Evolutionary conservation across 2,113 vertebrate genomes (phyloP).

Genomic region (Petromus typicus): DNA sequence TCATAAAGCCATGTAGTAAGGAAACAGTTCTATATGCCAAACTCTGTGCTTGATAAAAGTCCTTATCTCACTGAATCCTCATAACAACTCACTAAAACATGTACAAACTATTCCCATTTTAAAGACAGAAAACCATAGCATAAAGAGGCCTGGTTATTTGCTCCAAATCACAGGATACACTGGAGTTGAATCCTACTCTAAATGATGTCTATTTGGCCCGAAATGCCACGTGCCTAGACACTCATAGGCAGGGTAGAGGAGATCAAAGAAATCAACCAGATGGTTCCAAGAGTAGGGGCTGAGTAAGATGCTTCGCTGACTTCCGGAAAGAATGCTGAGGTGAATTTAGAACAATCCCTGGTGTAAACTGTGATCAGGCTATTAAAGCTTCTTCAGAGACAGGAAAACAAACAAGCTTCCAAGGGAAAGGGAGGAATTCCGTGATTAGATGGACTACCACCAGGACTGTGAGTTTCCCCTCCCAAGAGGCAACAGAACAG

Average conservation of each 20-base stretch:
- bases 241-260: neutral
- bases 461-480: neutral
- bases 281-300: neutral
- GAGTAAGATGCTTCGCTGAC: neutral
- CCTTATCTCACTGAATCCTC: neutral
- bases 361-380: slow-evolving; percentile 33
- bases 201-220: neutral
- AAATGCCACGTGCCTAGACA: neutral
- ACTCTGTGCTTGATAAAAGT: neutral
- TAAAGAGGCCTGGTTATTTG: neutral
- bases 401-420: slow-evolving; percentile 44
- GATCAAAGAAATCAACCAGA: neutral
- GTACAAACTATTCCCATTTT: neutral
- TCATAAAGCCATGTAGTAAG: neutral
- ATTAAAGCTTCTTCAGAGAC: neutral
- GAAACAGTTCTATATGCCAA: neutral
- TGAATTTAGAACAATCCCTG: slow-evolving; percentile 15
- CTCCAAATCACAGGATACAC: neutral
- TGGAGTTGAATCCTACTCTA: neutral
- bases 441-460: neutral
- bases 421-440: neutral
- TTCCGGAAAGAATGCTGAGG: neutral
- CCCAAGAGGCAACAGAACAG: neutral
- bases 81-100: neutral
- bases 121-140: neutral